Evolutionary conservation across 2,797 vertebrate genomes (phyloP).

Genomic region (Notamacropus eugenii): DNA sequence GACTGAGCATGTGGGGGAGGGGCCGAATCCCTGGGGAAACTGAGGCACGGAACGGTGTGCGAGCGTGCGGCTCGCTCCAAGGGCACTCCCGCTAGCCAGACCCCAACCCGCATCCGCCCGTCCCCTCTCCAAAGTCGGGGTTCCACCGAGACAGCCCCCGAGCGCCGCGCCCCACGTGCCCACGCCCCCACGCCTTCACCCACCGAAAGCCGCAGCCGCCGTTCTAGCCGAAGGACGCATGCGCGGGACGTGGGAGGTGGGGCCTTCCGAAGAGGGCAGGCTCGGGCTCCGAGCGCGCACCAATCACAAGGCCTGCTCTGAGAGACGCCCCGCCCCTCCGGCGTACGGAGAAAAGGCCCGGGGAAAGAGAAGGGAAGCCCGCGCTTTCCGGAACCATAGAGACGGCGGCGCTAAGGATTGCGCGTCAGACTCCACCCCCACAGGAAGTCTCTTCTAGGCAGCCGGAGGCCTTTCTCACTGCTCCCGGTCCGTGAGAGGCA

Average conservation of each 20-base stretch:
- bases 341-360: not conserved
- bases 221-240: not conserved
- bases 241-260: not conserved
- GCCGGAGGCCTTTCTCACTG: not conserved
- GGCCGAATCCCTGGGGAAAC: too few relatives aligned
- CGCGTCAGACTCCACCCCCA: too few relatives aligned
- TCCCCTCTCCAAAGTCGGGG: not conserved
- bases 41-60: not conserved
- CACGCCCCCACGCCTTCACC: not conserved
- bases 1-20: too few relatives aligned
- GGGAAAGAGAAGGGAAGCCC: not conserved
- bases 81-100: not conserved
- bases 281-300: not conserved
- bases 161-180: not conserved
- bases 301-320: not conserved
- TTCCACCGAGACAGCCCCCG: not conserved
- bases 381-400: not conserved
- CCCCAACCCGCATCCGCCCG: not conserved
- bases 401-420: not conserved
- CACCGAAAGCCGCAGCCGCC: not conserved
- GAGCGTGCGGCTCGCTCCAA: not conserved
- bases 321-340: rapidly evolving
- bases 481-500: not conserved
- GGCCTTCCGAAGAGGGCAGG: not conserved
- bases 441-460: not conserved